These are phyloP conservation scores for Melanerpes aurifrons DNA, from an alignment of 2,113 vertebrate species.

Conservation along the genomic window DNA sequence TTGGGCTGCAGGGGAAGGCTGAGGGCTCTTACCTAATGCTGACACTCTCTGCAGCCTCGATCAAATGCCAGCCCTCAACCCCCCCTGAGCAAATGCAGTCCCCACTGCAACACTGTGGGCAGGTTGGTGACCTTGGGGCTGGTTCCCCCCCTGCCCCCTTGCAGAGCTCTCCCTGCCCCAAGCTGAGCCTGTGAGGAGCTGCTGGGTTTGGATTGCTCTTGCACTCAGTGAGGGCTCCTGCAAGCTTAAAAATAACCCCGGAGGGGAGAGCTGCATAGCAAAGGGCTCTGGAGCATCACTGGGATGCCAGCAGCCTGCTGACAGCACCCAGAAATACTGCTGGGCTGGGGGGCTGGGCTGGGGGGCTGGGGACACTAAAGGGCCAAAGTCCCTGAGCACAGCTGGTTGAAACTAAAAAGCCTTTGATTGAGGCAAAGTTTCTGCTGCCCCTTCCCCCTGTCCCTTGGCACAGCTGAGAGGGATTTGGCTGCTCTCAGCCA, in stretches of 20 bases:
- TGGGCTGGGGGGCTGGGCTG: background rate
- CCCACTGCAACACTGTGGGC: background rate
- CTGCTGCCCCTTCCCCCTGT: fast-evolving
- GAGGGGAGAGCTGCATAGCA: background rate
- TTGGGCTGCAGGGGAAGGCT: background rate
- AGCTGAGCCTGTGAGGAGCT: background rate
- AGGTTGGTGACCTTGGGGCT: background rate
- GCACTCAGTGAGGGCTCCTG: conserved; percentile 22
- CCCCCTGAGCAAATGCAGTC: background rate
- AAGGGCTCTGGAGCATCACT: conserved; percentile 5
- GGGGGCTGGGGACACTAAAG: background rate
- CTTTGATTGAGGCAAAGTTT: conserved; percentile 26
- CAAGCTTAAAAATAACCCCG: conserved; percentile 72
- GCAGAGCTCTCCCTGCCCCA: background rate
- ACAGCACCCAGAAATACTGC: background rate
- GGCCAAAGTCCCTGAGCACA: background rate
- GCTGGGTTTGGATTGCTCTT: background rate
- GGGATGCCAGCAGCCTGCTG: conserved; percentile 16
- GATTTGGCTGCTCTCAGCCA: background rate
- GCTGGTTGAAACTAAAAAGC: background rate
- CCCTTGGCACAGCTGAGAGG: background rate
- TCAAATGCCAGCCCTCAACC: background rate
- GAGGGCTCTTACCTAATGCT: background rate
- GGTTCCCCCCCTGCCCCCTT: background rate
- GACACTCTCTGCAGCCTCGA: background rate